These are phyloP conservation scores for Engystomops pustulosus DNA, from an alignment of 2,113 vertebrate genomes.

Conservation along the genomic window DNA sequence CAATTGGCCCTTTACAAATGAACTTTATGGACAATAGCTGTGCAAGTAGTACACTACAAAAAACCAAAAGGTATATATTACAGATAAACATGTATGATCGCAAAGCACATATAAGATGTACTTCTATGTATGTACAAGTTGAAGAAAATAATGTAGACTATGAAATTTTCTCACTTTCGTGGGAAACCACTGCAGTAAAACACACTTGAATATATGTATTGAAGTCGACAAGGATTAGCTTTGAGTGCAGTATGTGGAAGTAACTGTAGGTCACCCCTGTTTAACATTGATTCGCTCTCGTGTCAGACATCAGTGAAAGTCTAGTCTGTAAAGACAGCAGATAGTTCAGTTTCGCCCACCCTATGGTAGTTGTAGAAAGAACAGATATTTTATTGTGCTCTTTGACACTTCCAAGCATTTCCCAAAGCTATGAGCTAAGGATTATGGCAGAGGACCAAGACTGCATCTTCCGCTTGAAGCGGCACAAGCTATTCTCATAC, in stretches of 20 bases:
- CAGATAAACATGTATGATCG: too few relatives aligned
- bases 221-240: neutral
- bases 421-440: neutral
- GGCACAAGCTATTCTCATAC: neutral
- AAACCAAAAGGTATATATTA: too few relatives aligned
- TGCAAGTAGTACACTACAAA: too few relatives aligned
- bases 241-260: neutral
- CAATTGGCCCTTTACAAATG: too few relatives aligned
- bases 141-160: too few relatives aligned
- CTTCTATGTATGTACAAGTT: too few relatives aligned
- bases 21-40: too few relatives aligned
- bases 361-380: neutral
- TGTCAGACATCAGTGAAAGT: too few relatives aligned
- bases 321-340: neutral
- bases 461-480: neutral
- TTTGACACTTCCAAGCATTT: slow-evolving; percentile 4
- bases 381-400: neutral
- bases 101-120: too few relatives aligned
- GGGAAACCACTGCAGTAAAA: slow-evolving; percentile 2
- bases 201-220: neutral
- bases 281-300: too few relatives aligned
- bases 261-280: too few relatives aligned
- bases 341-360: neutral
- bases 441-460: slow-evolving; percentile 9
- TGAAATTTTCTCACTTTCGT: too few relatives aligned